These are phyloP conservation scores for Psittacus erithacus DNA, from an alignment of 2,113 vertebrate genomes.

Conservation along the genomic window DNA sequence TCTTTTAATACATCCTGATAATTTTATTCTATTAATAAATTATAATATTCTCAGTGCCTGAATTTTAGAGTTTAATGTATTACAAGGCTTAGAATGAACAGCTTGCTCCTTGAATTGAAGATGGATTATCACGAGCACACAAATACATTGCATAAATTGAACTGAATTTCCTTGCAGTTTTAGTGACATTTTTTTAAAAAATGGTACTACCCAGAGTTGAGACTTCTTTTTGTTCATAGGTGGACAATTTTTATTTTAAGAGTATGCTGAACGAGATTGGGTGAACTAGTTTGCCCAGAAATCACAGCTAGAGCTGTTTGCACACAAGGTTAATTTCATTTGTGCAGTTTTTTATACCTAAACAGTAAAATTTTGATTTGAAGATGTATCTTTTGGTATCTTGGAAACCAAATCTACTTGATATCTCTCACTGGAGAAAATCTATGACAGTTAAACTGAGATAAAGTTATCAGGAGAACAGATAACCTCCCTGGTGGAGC, in stretches of 20 bases:
- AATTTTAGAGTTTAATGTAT: constrained; percentile 42
- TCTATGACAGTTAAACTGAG: neutral
- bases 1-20: constrained; percentile 58
- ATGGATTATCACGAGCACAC: constrained; percentile 21
- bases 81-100: constrained; percentile 53
- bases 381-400: constrained; percentile 33
- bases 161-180: neutral
- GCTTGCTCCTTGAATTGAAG: constrained; percentile 28
- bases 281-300: neutral
- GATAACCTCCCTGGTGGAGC: neutral
- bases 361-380: constrained; percentile 20
- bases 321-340: neutral
- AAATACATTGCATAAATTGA: constrained; percentile 8
- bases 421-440: neutral
- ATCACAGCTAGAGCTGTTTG: neutral
- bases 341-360: neutral
- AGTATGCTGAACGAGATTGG: neutral
- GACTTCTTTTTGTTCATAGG: neutral
- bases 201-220: neutral
- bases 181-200: neutral
- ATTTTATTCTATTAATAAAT: constrained; percentile 57
- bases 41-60: constrained; percentile 25
- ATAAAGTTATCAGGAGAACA: constrained; percentile 1
- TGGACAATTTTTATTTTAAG: neutral
- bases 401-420: constrained; percentile 42